Evolutionary conservation across 2,888 invertebrate genomes (phyloP).

Genomic region (Drosophila leonis): DNA sequence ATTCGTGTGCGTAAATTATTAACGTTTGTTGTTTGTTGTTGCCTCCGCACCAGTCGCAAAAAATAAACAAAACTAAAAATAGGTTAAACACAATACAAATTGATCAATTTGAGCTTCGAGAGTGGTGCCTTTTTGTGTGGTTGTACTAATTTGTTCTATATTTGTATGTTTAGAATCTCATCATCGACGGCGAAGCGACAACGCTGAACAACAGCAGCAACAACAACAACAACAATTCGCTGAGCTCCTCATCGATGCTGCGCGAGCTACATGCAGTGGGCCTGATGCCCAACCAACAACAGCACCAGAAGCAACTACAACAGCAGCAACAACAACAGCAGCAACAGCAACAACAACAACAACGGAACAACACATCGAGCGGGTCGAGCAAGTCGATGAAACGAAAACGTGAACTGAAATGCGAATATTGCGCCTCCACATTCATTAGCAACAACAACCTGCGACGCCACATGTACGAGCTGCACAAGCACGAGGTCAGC

Average conservation of each 20-base stretch:
- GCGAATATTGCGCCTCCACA: constrained; percentile 85
- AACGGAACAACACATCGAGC: constrained; percentile 52
- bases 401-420: constrained; percentile 84
- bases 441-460: constrained; percentile 85
- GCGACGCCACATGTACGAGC: constrained; percentile 84
- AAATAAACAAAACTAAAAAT: constrained; percentile 26
- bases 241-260: constrained; percentile 74
- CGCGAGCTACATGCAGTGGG: constrained; percentile 84
- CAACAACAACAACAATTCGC: constrained; percentile 68
- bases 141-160: constrained; percentile 42
- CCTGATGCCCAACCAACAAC: constrained; percentile 81
- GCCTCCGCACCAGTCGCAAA: constrained; percentile 85
- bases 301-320: constrained; percentile 50
- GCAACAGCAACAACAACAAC: constrained; percentile 50
- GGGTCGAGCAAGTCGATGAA: constrained; percentile 74
- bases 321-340: constrained; percentile 65
- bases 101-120: not conserved
- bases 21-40: constrained; percentile 52
- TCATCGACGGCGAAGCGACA: constrained; percentile 72
- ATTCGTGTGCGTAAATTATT: constrained; percentile 10
- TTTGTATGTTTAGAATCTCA: constrained; percentile 51
- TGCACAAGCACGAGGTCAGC: constrained; percentile 84
- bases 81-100: not conserved
- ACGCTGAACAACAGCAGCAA: constrained; percentile 69
- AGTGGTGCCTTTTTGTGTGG: not conserved